Base-by-base conservation (phyloP, 2,113 vertebrate genomes). In the Hippocampus abdominalis region DNA sequence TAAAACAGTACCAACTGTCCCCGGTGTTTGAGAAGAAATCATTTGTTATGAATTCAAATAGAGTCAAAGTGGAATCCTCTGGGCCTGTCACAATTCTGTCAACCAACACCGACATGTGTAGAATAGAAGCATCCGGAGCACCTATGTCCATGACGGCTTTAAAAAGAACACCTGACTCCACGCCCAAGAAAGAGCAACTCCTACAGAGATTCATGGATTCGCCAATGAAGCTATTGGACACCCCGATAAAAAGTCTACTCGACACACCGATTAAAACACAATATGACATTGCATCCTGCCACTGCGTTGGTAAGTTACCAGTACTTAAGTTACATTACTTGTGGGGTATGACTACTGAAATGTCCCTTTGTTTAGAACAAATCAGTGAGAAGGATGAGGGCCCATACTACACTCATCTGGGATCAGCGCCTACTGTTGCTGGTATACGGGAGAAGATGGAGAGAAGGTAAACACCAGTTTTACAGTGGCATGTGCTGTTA, bases 331-430 rank as follows among this genome's bases (percentile, higher is more conserved):
- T 40, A 64, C 10, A 36, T 42, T 27, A 27, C n/a, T 65, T 8
- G 15, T 76, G 32, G 2, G 36, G 4, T 71, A n/a, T 66, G 44
- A 54, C 66, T 77, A 64, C 49, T 42, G 80, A 68, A 81, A 66
- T 42, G 60, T 48, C 71, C 13, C 25, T 74, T 69, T 72, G 36
- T 71, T 69, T 89, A 99, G 97, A 99, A 82, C 96, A 98, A 95
- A 95, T 99, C 86, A 95, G 94, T 92, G 96, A 98, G 89, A 99
- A 96, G 92, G 97, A 99, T 86, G 97, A 98, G 93, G 97, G 96
- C 73, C 97, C 97, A 79, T 99, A 96, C 91, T 99, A 99, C 91
- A 98, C 96, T 80, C 97, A 99, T 85, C 92, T 99, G 88, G 97
- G 96, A 86, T 93, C 97, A 89, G 95, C 96, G 86, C 94, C 95